Percentiles rank a stretch among this genome's conserved stretches.
Conservation (phyloP, 2,113 vertebrate genomes). For the Rhegmatorhina hoffmannsi region DNA sequence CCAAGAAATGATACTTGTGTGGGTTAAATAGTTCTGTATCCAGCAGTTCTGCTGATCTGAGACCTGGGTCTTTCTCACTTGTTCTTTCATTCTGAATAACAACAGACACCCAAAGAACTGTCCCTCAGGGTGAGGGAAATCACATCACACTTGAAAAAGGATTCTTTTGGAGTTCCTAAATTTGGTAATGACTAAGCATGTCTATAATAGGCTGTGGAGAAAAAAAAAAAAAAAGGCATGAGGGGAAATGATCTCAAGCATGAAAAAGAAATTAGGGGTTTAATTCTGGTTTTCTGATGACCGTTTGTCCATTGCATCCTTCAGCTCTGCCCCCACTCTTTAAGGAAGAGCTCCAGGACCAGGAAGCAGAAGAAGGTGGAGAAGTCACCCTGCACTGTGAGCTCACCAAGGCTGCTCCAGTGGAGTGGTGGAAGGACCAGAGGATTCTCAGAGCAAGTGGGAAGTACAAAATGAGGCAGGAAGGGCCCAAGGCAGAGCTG, state of each 20-base stretch:
- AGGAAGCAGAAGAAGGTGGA: slow-evolving; percentile 68
- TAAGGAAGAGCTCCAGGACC: slow-evolving; percentile 67
- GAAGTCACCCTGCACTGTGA: slow-evolving; percentile 45
- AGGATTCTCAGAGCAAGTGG: slow-evolving; percentile 46
- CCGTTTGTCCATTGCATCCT: slow-evolving; percentile 51
- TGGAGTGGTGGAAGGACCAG: slow-evolving; percentile 68
- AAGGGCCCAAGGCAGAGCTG: slow-evolving; percentile 72
- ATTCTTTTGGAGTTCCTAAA: not conserved
- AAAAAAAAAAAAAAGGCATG: too few relatives aligned
- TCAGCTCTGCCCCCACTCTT: slow-evolving; percentile 82
- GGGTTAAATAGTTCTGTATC: not conserved
- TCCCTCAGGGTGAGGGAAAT: not conserved
- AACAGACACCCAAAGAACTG: not conserved
- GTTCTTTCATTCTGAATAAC: not conserved
- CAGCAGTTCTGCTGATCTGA: not conserved
- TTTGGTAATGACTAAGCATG: not conserved
- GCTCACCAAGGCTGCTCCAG: slow-evolving; percentile 57
- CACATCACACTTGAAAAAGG: not conserved
- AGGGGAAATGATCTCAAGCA: not conserved
- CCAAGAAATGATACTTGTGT: not conserved
- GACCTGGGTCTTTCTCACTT: not conserved
- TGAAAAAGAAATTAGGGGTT: not conserved
- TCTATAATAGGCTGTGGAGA: not conserved
- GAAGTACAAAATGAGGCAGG: slow-evolving; percentile 78
- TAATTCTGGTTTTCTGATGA: not conserved